A percentile compares a stretch with the other conserved stretches of the same genome.
Evolutionary conservation across 2,113 vertebrate genomes (phyloP).

Genomic region (Poicephalus meyeri): DNA sequence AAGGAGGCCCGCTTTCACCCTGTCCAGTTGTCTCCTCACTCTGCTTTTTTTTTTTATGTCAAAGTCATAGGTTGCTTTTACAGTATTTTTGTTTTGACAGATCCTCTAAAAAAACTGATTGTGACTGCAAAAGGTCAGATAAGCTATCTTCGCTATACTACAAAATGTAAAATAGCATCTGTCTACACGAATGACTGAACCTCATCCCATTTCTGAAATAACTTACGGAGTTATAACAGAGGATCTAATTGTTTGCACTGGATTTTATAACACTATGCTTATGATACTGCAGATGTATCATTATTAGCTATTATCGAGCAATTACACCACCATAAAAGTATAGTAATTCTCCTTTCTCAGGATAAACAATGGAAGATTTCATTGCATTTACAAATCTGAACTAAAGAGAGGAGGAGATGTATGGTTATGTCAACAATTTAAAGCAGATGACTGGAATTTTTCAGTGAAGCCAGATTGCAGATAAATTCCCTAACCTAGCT

Average conservation of each 20-base stretch:
- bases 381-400: slow-evolving; percentile 15
- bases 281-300: slow-evolving; percentile 7
- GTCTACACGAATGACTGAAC: neutral
- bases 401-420: neutral
- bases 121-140: neutral
- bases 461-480: neutral
- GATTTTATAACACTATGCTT: neutral
- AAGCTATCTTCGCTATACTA: neutral
- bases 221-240: neutral
- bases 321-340: neutral
- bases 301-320: slow-evolving; percentile 35
- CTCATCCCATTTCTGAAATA: neutral
- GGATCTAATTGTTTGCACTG: neutral
- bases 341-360: neutral
- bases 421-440: neutral
- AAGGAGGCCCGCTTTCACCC: neutral
- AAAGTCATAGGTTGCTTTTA: neutral
- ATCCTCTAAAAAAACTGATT: neutral
- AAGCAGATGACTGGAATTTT: neutral
- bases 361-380: neutral
- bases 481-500: neutral
- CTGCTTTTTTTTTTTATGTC: neutral
- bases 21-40: neutral
- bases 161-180: slow-evolving; percentile 2
- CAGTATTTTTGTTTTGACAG: neutral